Percentiles rank a stretch among this genome's conserved stretches.
Conservation (phyloP, 2,888 invertebrate genomes). For the Perithous albicinctus region DNA sequence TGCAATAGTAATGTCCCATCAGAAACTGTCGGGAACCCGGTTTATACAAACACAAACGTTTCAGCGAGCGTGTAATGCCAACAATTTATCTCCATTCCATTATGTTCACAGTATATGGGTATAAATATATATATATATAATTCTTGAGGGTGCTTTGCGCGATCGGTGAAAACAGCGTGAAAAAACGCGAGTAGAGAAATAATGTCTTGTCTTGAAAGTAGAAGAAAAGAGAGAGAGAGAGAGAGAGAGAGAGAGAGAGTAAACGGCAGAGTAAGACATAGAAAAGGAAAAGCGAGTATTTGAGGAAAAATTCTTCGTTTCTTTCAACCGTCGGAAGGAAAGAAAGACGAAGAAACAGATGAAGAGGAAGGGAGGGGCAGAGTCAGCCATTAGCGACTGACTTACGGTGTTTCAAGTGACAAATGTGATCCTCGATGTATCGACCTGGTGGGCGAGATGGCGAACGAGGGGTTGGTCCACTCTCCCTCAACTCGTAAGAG, state of each 20-base stretch:
- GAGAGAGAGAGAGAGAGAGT: constrained; percentile 4
- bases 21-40: constrained; percentile 37
- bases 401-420: constrained; percentile 62
- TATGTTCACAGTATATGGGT: constrained; percentile 41
- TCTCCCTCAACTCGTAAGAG: constrained; percentile 21
- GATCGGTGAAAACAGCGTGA: constrained; percentile 31
- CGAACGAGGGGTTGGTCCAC: constrained; percentile 9
- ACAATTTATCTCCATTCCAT: constrained; percentile 59
- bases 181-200: constrained; percentile 42
- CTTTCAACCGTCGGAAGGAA: not conserved
- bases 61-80: constrained; percentile 28
- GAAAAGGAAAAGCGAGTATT: constrained; percentile 30
- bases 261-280: no score
- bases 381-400: constrained; percentile 63
- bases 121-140: constrained; percentile 17
- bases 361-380: constrained; percentile 21
- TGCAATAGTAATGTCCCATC: constrained; percentile 29
- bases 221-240: constrained; percentile 6
- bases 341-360: constrained; percentile 6
- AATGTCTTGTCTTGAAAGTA: constrained; percentile 55
- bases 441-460: constrained; percentile 44
- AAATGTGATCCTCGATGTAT: constrained; percentile 67
- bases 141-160: constrained; percentile 45
- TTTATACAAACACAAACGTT: constrained; percentile 50
- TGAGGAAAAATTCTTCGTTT: constrained; percentile 53